Evolutionary conservation across 2,113 vertebrate genomes (phyloP).

Genomic region (Axis porcinus): DNA sequence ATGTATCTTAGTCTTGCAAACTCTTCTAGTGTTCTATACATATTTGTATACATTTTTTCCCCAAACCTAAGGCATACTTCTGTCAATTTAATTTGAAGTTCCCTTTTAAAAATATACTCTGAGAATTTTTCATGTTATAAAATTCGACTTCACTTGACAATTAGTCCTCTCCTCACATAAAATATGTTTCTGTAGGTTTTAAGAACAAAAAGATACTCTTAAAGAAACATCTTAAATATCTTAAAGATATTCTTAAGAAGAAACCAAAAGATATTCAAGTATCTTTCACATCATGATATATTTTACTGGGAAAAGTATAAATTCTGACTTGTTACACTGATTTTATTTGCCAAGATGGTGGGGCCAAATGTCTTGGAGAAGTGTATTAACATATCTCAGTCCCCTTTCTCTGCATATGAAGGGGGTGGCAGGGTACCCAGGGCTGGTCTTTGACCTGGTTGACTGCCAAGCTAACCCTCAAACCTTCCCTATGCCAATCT

Average conservation of each 20-base stretch:
- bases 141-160: neutral
- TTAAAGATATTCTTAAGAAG: neutral
- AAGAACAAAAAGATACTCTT: neutral
- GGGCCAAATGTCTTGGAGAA: neutral
- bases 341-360: neutral
- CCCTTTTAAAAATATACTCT: neutral
- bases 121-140: neutral
- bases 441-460: neutral
- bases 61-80: neutral
- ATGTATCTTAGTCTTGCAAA: neutral
- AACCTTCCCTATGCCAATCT: neutral
- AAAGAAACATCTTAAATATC: neutral
- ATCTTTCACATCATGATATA: neutral
- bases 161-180: neutral
- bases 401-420: fast-evolving
- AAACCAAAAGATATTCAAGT: neutral
- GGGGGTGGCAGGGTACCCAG: neutral
- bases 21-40: neutral
- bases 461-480: too few species aligned
- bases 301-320: neutral
- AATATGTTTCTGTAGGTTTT: neutral
- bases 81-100: neutral
- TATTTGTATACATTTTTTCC: too few species aligned
- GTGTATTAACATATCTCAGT: fast-evolving
- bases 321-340: neutral